Evolutionary conservation across 2,888 invertebrate genomes (phyloP), one percentile per base, ranked within the genome.

Genomic region (Ectobius pallidus): DNA sequence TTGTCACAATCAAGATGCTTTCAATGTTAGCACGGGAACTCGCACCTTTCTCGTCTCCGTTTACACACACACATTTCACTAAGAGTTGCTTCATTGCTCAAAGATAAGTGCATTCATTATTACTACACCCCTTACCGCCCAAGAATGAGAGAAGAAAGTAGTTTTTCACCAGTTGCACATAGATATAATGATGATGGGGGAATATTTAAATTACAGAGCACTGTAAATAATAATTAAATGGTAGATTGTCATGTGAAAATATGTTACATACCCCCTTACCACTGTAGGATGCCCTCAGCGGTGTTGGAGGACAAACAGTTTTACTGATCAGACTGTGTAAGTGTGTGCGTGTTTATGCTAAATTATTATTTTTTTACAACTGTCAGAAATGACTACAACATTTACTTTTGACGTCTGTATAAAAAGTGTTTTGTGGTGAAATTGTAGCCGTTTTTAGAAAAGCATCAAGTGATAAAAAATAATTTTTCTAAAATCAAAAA

Each of bases 81-180:
- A 44, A 65, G 34, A 65, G 30, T 46, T 65, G 65, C 65, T 65
- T 65, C 65, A 65, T 65, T 65, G 65, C 65, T 65, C 65, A 65
- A 65, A 46, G 65, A 69, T 27, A 69, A 69, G 69, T 69, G 69
- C 69, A 55, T 55, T 69, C 52, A 69, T 69, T 69, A 39, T 69
- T 52, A 25, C n/a, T n/a, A 69, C 52, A 69, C 69, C 69, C 69
- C 55, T 65, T 27, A 65, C 65, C 65, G 46, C 65, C 65, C 46
- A 46, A 16, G 9, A 46, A 16, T 42, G 25, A 44, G 44, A 44
- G 27, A 11, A 22, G 18, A 42, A 65, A 18, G 65, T 65, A 46
- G 65, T 65, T 65, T 65, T 65, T 65, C 65, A 65, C 65, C 25
- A 65, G 27, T 34, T 58, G 58, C 65, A 65, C 44, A 65, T 65